Evolutionary conservation across 2,888 invertebrate genomes (phyloP).

Genomic region (Ornithoptera priamus): DNA sequence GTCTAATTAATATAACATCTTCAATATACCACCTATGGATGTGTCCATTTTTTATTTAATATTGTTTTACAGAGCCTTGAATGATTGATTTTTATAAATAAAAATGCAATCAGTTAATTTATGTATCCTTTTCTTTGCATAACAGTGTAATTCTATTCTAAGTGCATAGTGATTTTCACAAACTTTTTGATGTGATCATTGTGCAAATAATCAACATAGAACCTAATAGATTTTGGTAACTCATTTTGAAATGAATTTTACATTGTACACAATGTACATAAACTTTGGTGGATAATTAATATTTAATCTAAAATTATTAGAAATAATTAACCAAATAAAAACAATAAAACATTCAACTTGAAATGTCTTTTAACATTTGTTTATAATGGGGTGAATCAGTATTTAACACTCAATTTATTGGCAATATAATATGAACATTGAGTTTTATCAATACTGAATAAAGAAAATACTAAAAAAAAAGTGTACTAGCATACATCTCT

Average conservation of each 20-base stretch:
- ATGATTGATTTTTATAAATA: not conserved
- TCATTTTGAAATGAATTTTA: constrained; percentile 38
- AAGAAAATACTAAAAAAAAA: constrained; percentile 11
- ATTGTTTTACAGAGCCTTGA: not conserved
- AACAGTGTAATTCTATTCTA: constrained; percentile 7
- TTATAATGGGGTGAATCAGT: constrained; percentile 38
- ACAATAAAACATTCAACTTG: constrained; percentile 51
- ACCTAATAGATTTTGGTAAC: constrained; percentile 58
- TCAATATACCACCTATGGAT: not conserved
- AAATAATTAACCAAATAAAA: constrained; percentile 69
- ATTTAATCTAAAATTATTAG: constrained; percentile 65
- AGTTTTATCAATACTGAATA: constrained; percentile 26
- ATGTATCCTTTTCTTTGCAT: constrained; percentile 12
- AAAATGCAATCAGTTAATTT: constrained; percentile 15
- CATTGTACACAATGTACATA: constrained; percentile 39
- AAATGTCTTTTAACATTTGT: constrained; percentile 63
- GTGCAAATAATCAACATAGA: constrained; percentile 55
- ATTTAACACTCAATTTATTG: constrained; percentile 36
- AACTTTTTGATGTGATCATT: constrained; percentile 37
- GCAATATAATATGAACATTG: constrained; percentile 32
- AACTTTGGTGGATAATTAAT: constrained; percentile 67
- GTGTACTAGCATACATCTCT: not conserved
- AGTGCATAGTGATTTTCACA: constrained; percentile 14
- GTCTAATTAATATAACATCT: not conserved
- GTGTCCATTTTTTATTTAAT: not conserved